phyloP scores from a whole-genome alignment of 2,113 vertebrate species.

The Oncorhynchus nerka region DNA sequence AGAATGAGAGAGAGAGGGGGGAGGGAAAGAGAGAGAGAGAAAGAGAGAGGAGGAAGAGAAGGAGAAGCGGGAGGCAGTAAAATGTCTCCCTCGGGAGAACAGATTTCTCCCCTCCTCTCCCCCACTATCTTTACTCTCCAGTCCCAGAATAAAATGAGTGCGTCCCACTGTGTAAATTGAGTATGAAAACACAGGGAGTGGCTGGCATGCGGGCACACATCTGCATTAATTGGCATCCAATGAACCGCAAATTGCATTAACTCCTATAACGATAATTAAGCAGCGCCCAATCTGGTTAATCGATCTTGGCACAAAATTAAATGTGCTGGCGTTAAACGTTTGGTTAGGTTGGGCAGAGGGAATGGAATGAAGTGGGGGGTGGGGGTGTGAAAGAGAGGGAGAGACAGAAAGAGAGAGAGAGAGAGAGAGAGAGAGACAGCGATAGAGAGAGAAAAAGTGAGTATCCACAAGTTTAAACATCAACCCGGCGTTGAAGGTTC shows the following conservation, averaged over 20 bases:
- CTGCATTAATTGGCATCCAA: conserved; percentile 43
- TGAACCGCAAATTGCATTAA: conserved; percentile 49
- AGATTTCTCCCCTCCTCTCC: conserved; percentile 12
- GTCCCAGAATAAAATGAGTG: conserved; percentile 34
- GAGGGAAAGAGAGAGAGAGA: background rate
- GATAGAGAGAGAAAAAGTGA: conserved; percentile 37
- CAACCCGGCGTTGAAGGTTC: conserved; percentile 49
- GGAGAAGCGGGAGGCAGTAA: background rate
- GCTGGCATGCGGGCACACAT: conserved; percentile 37
- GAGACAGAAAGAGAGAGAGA: background rate
- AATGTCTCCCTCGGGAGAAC: conserved; percentile 5
- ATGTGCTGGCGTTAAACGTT: conserved; percentile 40
- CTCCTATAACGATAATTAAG: conserved; percentile 65
- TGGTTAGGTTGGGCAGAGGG: background rate
- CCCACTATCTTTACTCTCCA: conserved; percentile 38
- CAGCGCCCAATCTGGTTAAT: conserved; percentile 52
- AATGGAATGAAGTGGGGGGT: background rate
- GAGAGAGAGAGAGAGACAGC: conserved; percentile 1
- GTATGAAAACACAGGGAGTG: conserved; percentile 40
- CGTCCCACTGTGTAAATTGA: conserved; percentile 24
- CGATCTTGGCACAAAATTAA: conserved; percentile 54
- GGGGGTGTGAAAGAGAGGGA: too few species aligned
- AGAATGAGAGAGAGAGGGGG: background rate
- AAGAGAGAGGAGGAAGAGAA: too few species aligned
- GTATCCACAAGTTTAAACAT: conserved; percentile 69